Base-by-base conservation (phyloP, 2,888 invertebrate genomes). In the Augiades crinisus region DNA sequence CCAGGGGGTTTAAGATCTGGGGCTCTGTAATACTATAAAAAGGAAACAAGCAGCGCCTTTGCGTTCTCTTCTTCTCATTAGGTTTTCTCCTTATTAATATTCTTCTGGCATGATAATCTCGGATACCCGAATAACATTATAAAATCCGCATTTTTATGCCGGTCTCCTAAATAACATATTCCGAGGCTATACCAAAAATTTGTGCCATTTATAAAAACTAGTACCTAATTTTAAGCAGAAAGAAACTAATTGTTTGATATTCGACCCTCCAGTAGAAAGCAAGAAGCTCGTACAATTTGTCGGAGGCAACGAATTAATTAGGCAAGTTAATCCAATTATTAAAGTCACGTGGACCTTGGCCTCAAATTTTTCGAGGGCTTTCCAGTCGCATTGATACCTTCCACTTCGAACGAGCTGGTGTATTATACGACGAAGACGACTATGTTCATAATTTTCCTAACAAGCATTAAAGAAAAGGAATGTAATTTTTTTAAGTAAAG, bases 321-420 rank as follows among this genome's bases (percentile, higher is more conserved):
- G 76, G 68, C 68, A 77, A 76, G 79, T 81, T 78, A 84, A 82
- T 81, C 79, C 80, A 81, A 81, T 84, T 84, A 83, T 79, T 84
- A 81, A 83, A n/a, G n/a, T n/a, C n/a, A n/a, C n/a, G n/a, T n/a
- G n/a, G n/a, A n/a, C n/a, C n/a, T n/a, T n/a, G n/a, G n/a, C n/a
- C n/a, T n/a, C n/a, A n/a, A n/a, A n/a, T n/a, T n/a, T n/a, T n/a
- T n/a, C n/a, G n/a, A n/a, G n/a, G n/a, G n/a, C n/a, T n/a, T n/a
- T n/a, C n/a, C n/a, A n/a, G n/a, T n/a, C n/a, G n/a, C n/a, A n/a
- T n/a, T n/a, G n/a, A n/a, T n/a, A n/a, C n/a, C n/a, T n/a, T n/a
- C n/a, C n/a, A n/a, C n/a, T n/a, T n/a, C n/a, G n/a, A n/a, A n/a
- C n/a, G n/a, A n/a, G n/a, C n/a, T n/a, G n/a, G n/a, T n/a, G n/a